phyloP scores from a whole-genome alignment of 2,888 invertebrate genomes.

The Dicranocentrus wangi region DNA sequence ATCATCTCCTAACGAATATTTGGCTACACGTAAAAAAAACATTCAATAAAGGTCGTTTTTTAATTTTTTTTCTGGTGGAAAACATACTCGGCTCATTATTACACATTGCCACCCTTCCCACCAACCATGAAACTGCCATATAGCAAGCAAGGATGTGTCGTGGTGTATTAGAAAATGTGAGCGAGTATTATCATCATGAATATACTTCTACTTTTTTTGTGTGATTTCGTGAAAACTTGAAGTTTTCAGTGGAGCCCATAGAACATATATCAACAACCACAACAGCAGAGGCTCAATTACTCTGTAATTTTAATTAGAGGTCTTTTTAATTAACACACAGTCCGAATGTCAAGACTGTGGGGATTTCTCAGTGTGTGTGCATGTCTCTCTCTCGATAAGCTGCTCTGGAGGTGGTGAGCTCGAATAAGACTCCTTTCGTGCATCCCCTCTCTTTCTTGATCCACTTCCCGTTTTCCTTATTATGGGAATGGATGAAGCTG shows the following conservation, averaged over 20 bases:
- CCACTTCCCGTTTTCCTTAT: constrained; percentile 50
- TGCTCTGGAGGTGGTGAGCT: constrained; percentile 22
- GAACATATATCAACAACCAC: constrained; percentile 6
- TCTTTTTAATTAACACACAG: constrained; percentile 61
- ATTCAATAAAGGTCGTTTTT: constrained; percentile 18
- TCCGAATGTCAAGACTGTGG: constrained; percentile 56
- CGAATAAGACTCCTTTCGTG: not conserved
- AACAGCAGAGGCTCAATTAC: constrained; percentile 53
- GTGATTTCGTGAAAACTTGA: constrained; percentile 5
- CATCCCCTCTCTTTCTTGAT: not conserved
- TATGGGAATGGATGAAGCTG: constrained; percentile 52
- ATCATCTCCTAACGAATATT: not conserved
- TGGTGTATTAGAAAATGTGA: not conserved
- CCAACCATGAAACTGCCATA: constrained; percentile 53
- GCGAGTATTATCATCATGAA: too few relatives aligned
- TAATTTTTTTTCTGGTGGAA: constrained; percentile 25
- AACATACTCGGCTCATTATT: constrained; percentile 51
- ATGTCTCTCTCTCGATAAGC: not conserved
- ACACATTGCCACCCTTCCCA: constrained; percentile 51
- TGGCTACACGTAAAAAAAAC: not conserved
- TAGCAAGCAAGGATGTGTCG: not conserved
- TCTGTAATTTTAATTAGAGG: constrained; percentile 64
- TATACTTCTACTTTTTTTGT: too few relatives aligned
- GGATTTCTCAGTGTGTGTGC: constrained; percentile 26
- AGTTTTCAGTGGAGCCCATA: not conserved